These are phyloP conservation scores for Merluccius polli DNA, from an alignment of 2,797 vertebrate genomes.

Conservation along the genomic window DNA sequence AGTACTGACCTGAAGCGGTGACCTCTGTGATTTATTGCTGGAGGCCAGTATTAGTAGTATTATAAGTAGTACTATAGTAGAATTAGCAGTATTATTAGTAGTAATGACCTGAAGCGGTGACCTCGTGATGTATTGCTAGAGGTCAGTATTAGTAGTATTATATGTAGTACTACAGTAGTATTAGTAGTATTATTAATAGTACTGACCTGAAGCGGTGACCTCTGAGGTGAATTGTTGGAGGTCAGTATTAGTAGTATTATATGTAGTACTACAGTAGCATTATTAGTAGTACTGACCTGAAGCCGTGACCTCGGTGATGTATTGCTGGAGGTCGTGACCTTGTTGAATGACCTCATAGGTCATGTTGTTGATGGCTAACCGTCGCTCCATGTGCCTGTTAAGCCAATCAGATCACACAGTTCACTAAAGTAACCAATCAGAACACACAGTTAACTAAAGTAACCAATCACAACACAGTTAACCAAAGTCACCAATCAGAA, in stretches of 20 bases:
- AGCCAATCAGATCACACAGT: neutral
- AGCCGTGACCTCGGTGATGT: constrained; percentile 93
- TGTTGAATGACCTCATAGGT: constrained; percentile 96
- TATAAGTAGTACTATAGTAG: too few relatives aligned
- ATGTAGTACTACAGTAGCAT: neutral
- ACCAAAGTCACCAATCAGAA: neutral
- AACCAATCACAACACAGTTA: neutral
- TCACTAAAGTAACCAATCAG: neutral
- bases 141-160: neutral
- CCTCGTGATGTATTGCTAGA: too few relatives aligned
- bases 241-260: neutral
- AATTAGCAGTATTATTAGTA: too few relatives aligned
- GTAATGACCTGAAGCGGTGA: too few relatives aligned
- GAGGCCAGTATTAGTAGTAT: neutral
- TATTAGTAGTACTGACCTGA: constrained; percentile 73
- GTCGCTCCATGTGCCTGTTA: constrained; percentile 85
- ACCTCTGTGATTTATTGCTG: too few relatives aligned
- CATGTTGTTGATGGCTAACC: constrained; percentile 97
- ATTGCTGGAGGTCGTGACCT: constrained; percentile 94
- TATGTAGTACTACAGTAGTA: neutral
- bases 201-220: too few relatives aligned
- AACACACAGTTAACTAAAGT: neutral
- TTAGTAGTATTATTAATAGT: neutral
- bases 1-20: too few relatives aligned
- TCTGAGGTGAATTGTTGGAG: too few relatives aligned